phyloP scores from a whole-genome alignment of 2,797 vertebrate species.

The Cyclura pinguis region DNA sequence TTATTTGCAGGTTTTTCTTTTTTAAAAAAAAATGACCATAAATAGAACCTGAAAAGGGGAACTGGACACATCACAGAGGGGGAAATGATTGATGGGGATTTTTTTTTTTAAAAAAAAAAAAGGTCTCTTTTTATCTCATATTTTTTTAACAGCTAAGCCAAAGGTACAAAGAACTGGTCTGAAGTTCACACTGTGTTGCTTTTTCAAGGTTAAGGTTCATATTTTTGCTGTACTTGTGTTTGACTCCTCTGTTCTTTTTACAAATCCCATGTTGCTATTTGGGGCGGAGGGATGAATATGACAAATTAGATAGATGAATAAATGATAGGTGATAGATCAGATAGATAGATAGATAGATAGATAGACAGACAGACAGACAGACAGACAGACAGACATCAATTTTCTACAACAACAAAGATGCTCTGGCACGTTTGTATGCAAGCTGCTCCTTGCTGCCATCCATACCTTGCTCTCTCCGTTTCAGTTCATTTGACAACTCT shows the following conservation, averaged over 20 bases:
- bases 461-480: conserved; percentile 42
- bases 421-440: conserved; percentile 15
- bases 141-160: background rate
- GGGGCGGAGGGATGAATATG: too few species aligned
- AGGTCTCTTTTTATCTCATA: background rate
- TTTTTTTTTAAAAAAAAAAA: too few species aligned
- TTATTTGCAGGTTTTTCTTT: background rate
- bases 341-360: background rate
- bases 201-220: background rate
- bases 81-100: background rate
- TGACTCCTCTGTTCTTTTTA: background rate
- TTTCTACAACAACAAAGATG: conserved; percentile 15
- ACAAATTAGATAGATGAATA: background rate
- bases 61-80: background rate
- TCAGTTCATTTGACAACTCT: conserved; percentile 63
- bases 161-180: background rate
- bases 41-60: background rate
- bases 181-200: background rate
- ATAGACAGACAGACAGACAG: background rate
- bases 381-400: background rate
- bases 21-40: background rate
- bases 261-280: background rate
- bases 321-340: too few species aligned
- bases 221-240: background rate
- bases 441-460: conserved; percentile 40